Evolutionary conservation across 1,140 invertebrate species (phyloP).

Genomic region (Papilio polyxenes): DNA sequence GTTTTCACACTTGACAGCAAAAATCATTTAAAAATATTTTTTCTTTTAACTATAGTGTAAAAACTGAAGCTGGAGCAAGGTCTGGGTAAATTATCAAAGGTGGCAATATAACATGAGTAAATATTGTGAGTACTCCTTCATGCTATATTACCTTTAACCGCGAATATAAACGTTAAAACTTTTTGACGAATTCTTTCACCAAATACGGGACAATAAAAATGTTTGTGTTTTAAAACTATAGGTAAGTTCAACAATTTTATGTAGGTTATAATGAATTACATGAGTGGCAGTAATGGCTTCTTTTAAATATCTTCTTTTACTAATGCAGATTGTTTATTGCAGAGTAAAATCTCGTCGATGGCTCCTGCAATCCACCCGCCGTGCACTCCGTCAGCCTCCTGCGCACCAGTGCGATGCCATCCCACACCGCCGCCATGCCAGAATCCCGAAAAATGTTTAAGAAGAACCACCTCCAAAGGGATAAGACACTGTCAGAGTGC

Average conservation of each 20-base stretch:
- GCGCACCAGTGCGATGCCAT: constrained; percentile 66
- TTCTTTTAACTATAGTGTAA: constrained; percentile 66
- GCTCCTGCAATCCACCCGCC: constrained; percentile 67
- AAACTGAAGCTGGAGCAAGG: constrained; percentile 56
- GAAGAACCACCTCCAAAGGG: constrained; percentile 61
- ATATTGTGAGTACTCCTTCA: constrained; percentile 62
- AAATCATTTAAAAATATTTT: constrained; percentile 47
- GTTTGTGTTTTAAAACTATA: constrained; percentile 37
- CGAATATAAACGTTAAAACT: not conserved
- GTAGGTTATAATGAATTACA: constrained; percentile 47
- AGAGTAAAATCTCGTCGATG: constrained; percentile 63
- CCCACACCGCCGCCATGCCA: constrained; percentile 64
- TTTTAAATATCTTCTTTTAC: constrained; percentile 34
- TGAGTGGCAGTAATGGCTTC: constrained; percentile 55
- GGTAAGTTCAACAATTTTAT: constrained; percentile 50
- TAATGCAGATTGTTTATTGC: constrained; percentile 47
- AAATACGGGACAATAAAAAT: constrained; percentile 23
- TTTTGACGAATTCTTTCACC: constrained; percentile 22
- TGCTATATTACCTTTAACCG: constrained; percentile 36
- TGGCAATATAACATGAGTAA: constrained; percentile 64
- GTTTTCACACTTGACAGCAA: constrained; percentile 15
- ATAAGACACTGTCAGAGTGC: constrained; percentile 68
- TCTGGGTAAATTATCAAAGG: constrained; percentile 52
- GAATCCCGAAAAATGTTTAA: constrained; percentile 70
- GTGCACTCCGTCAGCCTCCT: constrained; percentile 67